These are phyloP conservation scores for Diacarnus erythraeanus DNA, from an alignment of 37 sponge, comb jelly and placozoan genomes.

Conservation along the genomic window DNA sequence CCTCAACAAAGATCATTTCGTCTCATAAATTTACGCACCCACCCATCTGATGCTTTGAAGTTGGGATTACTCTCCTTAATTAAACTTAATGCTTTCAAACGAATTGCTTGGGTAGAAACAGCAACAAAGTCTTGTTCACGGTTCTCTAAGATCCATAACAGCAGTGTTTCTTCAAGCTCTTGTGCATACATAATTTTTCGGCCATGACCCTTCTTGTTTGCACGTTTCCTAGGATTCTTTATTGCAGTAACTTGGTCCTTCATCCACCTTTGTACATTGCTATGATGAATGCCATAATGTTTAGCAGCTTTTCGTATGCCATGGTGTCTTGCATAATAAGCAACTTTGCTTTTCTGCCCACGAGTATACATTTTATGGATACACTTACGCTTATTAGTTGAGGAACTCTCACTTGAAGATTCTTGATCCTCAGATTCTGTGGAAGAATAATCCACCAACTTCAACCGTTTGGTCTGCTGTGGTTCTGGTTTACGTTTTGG, in stretches of 20 bases:
- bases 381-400: too few relatives aligned
- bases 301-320: too few relatives aligned
- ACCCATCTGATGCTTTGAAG: conserved; percentile 49
- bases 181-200: conserved; percentile 9
- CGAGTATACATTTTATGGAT: too few relatives aligned
- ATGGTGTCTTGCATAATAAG: too few relatives aligned
- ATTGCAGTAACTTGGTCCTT: conserved; percentile 2
- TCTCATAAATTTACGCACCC: conserved; percentile 30
- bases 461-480: too few relatives aligned
- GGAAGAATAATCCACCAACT: too few relatives aligned
- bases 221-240: background rate
- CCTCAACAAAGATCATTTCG: conserved; percentile 12
- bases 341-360: too few relatives aligned
- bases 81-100: background rate
- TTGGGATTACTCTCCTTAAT: background rate
- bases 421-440: too few relatives aligned
- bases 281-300: too few relatives aligned
- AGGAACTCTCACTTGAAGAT: too few relatives aligned
- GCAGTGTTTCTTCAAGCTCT: conserved; percentile 2
- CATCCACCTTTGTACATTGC: conserved; percentile 2
- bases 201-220: background rate
- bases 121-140: conserved; percentile 14
- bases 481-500: too few relatives aligned
- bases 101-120: conserved; percentile 18
- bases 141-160: conserved; percentile 6